A percentile compares a stretch with the other conserved stretches of the same genome.
These are phyloP conservation scores for Dascyllus trimaculatus DNA, from an alignment of 2,113 vertebrate genomes.

Conservation along the genomic window DNA sequence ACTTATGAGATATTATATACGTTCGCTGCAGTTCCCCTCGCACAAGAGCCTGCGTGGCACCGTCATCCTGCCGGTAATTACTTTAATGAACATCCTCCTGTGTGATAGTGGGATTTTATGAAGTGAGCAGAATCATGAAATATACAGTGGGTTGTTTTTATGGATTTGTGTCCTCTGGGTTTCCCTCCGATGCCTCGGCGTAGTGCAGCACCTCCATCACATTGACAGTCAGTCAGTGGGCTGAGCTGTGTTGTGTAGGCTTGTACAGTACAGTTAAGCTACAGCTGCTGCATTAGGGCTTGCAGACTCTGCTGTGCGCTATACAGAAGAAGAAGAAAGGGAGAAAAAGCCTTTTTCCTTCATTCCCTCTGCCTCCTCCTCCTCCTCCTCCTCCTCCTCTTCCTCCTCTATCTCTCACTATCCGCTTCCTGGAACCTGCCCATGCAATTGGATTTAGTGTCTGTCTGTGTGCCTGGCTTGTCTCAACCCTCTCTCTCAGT, in stretches of 20 bases:
- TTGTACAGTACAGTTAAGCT: conserved; percentile 67
- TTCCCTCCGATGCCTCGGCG: conserved; percentile 36
- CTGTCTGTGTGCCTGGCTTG: conserved; percentile 79
- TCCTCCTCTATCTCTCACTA: conserved; percentile 59
- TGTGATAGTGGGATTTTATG: conserved; percentile 46
- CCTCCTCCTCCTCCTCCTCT: conserved; percentile 41
- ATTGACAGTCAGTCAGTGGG: conserved; percentile 57
- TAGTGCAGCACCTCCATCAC: conserved; percentile 61
- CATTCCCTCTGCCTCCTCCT: conserved; percentile 26
- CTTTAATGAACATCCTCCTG: conserved; percentile 64
- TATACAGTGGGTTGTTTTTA: conserved; percentile 53
- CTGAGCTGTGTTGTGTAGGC: conserved; percentile 55
- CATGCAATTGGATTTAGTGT: conserved; percentile 80
- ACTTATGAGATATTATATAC: conserved; percentile 36
- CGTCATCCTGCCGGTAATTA: conserved; percentile 43
- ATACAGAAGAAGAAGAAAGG: conserved; percentile 17
- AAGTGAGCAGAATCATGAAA: conserved; percentile 63
- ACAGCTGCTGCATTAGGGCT: conserved; percentile 57
- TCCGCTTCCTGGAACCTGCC: conserved; percentile 76
- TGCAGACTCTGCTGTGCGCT: conserved; percentile 33
- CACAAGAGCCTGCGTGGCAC: neutral
- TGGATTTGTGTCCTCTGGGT: conserved; percentile 63
- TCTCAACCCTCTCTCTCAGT: conserved; percentile 58
- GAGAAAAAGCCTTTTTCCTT: conserved; percentile 10
- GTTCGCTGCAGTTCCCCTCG: conserved; percentile 20